phyloP scores from a whole-genome alignment of 2,113 vertebrate species.

The Muntiacus muntjak region DNA sequence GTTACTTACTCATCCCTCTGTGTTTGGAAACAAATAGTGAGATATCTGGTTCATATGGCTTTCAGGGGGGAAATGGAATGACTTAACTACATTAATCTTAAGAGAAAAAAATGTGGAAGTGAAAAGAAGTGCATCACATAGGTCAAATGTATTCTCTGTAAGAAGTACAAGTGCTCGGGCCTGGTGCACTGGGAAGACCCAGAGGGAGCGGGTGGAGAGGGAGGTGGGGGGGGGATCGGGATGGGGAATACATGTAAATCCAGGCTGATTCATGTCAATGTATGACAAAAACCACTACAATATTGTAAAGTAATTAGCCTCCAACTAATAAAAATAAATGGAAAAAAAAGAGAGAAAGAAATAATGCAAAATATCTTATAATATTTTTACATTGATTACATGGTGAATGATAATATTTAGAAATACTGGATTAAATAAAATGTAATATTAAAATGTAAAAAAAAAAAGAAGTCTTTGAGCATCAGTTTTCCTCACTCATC shows the following conservation, averaged over 20 bases:
- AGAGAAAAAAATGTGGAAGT: not conserved
- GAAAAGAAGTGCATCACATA: not conserved
- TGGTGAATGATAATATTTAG: not conserved
- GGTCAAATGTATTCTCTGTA: not conserved
- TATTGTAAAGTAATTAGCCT: no score
- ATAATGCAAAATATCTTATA: not conserved
- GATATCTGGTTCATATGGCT: not conserved
- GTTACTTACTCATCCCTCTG: not conserved
- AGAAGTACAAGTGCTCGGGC: not conserved
- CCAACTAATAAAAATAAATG: no score
- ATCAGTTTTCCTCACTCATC: not conserved
- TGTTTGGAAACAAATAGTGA: slow-evolving; percentile 23
- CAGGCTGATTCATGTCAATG: no score
- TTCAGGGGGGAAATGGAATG: not conserved
- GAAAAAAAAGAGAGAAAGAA: not conserved
- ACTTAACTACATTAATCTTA: not conserved
- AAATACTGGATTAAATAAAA: not conserved
- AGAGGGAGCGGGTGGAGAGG: no score
- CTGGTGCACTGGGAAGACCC: no score
- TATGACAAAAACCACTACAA: no score
- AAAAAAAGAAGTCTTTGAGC: not conserved
- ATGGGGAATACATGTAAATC: no score
- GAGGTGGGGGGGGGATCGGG: no score
- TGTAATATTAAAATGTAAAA: not conserved
- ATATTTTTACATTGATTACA: not conserved